A percentile compares a stretch with the other conserved stretches of the same genome.
Evolutionary conservation across 2,888 invertebrate species (phyloP).

Genomic region (Nephrotoma appendiculata): DNA sequence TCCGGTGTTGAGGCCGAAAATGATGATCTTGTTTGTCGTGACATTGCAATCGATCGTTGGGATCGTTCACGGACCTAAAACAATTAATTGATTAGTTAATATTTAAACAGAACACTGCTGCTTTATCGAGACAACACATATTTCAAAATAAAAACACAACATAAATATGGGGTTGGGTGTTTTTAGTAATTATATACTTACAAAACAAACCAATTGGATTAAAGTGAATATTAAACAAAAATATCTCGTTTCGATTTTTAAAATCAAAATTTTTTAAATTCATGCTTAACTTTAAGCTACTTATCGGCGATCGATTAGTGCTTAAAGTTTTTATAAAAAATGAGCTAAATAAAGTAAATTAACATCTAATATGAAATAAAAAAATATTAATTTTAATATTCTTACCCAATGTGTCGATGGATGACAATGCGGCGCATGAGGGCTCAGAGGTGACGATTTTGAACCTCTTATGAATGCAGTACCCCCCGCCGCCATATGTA

Average conservation of each 20-base stretch:
- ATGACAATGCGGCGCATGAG: slow-evolving; percentile 47
- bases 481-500: slow-evolving; percentile 62
- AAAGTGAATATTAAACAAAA: not conserved
- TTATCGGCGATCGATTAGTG: not conserved
- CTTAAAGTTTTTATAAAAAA: not conserved
- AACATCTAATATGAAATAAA: not conserved
- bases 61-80: slow-evolving; percentile 83
- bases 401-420: slow-evolving; percentile 49
- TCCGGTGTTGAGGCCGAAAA: slow-evolving; percentile 79
- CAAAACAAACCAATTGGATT: not conserved
- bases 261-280: not conserved
- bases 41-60: slow-evolving; percentile 82
- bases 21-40: slow-evolving; percentile 59
- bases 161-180: not conserved
- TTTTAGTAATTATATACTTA: not conserved
- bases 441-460: slow-evolving; percentile 47
- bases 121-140: not conserved
- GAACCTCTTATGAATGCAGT: slow-evolving; percentile 48
- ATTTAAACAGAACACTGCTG: not conserved
- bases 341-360: not conserved
- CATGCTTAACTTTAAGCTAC: not conserved
- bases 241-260: not conserved
- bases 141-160: not conserved
- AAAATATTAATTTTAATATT: slow-evolving; percentile 11
- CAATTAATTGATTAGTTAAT: not conserved